Base-by-base conservation (phyloP, 2,888 invertebrate genomes). In the Dusona sp. region DNA sequence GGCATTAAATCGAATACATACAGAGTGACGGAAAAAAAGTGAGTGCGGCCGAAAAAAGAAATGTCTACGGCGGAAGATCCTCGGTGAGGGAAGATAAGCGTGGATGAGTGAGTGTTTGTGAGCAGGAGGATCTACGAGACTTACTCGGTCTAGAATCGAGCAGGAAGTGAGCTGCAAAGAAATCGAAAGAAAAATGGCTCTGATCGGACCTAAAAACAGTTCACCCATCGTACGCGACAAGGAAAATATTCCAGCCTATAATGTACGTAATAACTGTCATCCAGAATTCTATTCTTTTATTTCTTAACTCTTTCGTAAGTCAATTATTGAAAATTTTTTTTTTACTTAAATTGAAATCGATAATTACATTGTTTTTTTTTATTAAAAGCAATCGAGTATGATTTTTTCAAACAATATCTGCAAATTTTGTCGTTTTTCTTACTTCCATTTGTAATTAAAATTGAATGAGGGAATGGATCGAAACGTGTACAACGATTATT, bases 191-290 rank as follows among this genome's bases (percentile, higher is more conserved):
- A 88, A 89, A 74, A 93, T 93, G 93, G 91, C 93, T 85, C 93
- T 95, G 90, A 96, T 95, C 87, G 95, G 95, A 91, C 95, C 96
- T 64, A 96, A 96, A 94, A 96, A 96, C 94, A 96, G 96, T 89
- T 95, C 95, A 89, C 96, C 96, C 73, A 94, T 96, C 91, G 96
- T 96, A 92, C 95, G 95, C 94, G 96, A 97, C 94, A 96, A 96
- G 93, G 95, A 97, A 89, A 95, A 96, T 90, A 94, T 95, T 89
- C 96, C 96, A 90, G 96, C 96, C 65, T 96, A 97, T 91, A 96
- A 97, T 95, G 97, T 97, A 94, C 95, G 95, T 89, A 94, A 79
- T 64, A 61, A 64, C 4, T 9, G 22, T 61, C 29, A 70, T 3
- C 19, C 65, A 13, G 19, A 36, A 65, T 57, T 29, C 54, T 13